Evolutionary conservation across 2,113 vertebrate species (phyloP).

Genomic region (Campylomormyrus numenius): DNA sequence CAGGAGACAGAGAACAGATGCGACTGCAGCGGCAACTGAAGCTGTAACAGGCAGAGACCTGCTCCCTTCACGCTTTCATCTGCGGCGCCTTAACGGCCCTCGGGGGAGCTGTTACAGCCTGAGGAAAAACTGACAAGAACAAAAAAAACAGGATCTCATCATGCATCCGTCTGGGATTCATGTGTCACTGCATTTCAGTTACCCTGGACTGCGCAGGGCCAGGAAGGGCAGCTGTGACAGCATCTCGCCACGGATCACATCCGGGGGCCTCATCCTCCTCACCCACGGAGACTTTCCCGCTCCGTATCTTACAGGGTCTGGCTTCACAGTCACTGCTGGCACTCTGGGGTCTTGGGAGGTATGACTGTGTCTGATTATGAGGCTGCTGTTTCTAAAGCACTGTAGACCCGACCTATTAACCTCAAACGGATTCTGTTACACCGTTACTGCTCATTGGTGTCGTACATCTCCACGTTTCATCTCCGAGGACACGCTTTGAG

Average conservation of each 20-base stretch:
- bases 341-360: neutral
- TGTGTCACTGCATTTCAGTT: neutral
- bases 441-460: neutral
- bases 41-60: slow-evolving; percentile 6
- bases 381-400: neutral
- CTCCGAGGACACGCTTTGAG: neutral
- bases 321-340: neutral
- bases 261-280: neutral
- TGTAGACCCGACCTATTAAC: neutral
- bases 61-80: neutral
- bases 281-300: neutral
- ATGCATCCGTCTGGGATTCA: neutral
- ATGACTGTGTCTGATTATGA: neutral
- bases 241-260: neutral
- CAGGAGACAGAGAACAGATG: neutral
- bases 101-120: neutral
- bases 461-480: neutral
- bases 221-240: neutral
- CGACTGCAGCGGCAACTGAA: neutral
- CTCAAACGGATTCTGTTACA: neutral
- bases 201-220: neutral
- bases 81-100: neutral
- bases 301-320: neutral
- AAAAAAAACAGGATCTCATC: neutral
- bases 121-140: neutral